Base-by-base conservation (phyloP, 2,113 vertebrate species). In the Peromyscus californicus region DNA sequence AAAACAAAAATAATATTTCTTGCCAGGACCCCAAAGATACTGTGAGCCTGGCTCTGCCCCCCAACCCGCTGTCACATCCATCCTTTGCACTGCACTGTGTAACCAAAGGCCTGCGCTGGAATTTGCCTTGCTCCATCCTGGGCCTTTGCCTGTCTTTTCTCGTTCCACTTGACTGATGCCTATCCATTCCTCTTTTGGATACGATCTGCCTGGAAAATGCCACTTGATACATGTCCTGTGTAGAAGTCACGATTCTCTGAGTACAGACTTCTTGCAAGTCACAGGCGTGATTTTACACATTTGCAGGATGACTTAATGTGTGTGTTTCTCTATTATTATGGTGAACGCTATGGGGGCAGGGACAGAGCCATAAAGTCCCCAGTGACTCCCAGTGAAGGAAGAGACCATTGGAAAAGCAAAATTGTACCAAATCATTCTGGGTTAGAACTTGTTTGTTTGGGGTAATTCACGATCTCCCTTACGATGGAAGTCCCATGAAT, bases 1-100 rank as follows among this genome's bases (percentile, higher is more conserved):
- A 92, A 31, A 95, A 45, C 59, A 61, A 96, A 97, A 15, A 61
- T 17, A 75, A 10, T 90, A 39, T 57, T 91, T n/a, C 29, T 72
- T 10, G 15, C 51, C 7, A 12, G 15, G 42, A 26, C 59, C 57
- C 39, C 59, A 24, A 8, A 72, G 79, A 4, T 33, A 7, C 11
- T 4, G 3, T 31, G 5, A 91, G 70, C 57, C 48, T 80, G 65
- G 42, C 3, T 26, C 33, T 63, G 39, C 31, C 33, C 15, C 9
- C 70, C n/a, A n/a, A n/a, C n/a, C n/a, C n/a, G 3, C 29, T 1
- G 2, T 61, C 36, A 36, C 51, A 24, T 42, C 29, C 13, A n/a
- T n/a, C n/a, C 26, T 69, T 51, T 86, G n/a, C 57, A 11, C n/a
- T 48, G 63, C 48, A 26, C 54, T 57, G 59, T 78, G 39, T 61